These are phyloP conservation scores for Brevimyrus niger DNA, from an alignment of 2,113 vertebrate genomes.

Conservation along the genomic window DNA sequence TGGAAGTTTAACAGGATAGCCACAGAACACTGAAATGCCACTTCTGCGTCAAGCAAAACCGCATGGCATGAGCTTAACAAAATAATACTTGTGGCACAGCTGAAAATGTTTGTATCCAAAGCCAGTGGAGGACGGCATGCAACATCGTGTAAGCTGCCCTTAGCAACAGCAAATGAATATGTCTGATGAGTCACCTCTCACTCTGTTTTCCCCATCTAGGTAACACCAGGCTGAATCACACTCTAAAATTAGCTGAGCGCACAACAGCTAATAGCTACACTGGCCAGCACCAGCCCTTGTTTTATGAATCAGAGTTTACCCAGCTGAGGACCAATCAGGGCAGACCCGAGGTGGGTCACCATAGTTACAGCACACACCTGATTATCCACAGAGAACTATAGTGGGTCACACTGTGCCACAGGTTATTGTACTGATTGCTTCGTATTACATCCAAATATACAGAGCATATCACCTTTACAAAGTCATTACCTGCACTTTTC, in stretches of 20 bases:
- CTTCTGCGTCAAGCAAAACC: background rate
- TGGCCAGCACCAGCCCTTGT: slow-evolving; percentile 35
- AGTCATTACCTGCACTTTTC: background rate
- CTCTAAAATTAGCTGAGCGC: slow-evolving; percentile 34
- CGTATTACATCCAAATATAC: background rate
- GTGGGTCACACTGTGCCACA: background rate
- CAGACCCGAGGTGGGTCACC: background rate
- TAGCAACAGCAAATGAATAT: background rate
- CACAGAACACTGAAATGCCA: background rate
- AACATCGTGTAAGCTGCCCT: background rate
- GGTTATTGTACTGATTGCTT: background rate
- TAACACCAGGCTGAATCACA: slow-evolving; percentile 30
- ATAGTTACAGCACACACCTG: background rate
- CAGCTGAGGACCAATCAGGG: background rate
- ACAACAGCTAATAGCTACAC: background rate
- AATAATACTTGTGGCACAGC: background rate
- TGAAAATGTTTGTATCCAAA: background rate
- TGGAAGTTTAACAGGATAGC: background rate
- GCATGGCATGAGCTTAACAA: background rate
- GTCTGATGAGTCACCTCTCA: background rate
- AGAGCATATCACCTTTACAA: background rate
- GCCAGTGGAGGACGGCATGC: background rate
- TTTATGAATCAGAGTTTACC: slow-evolving; percentile 18
- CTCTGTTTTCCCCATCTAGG: slow-evolving; percentile 20
- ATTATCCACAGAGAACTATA: background rate